phyloP scores from a whole-genome alignment of 2,888 invertebrate species.

The Parapristionchus giblindavisi region DNA sequence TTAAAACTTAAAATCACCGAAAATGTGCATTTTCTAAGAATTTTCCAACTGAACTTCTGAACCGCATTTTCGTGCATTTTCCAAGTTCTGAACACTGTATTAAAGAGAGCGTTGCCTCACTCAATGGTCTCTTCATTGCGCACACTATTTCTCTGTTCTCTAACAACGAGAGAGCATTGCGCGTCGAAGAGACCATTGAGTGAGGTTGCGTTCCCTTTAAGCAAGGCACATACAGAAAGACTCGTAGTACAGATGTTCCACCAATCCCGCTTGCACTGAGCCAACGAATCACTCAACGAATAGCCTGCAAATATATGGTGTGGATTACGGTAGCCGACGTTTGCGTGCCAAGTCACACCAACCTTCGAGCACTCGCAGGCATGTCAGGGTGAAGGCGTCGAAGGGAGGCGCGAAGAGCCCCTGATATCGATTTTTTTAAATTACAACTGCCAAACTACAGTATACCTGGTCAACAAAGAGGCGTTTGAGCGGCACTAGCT shows the following conservation, averaged over 20 bases:
- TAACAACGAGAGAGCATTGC: no score
- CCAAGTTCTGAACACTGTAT: no score
- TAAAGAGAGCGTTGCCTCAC: no score
- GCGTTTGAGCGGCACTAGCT: slow-evolving; percentile 49
- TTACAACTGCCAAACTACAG: background rate
- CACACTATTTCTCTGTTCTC: no score
- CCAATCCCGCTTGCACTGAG: slow-evolving; percentile 49
- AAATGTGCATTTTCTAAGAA: no score
- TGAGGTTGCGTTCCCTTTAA: no score
- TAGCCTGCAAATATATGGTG: background rate
- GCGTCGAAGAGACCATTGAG: no score
- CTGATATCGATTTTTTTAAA: slow-evolving; percentile 43
- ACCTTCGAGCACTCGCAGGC: slow-evolving; percentile 61
- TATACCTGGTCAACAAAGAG: slow-evolving; percentile 55
- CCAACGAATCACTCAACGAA: slow-evolving; percentile 39
- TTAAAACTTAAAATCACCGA: no score
- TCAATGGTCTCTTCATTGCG: no score
- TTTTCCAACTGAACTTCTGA: no score
- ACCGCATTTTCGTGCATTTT: no score
- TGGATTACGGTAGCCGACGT: no score
- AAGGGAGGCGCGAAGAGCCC: slow-evolving; percentile 55
- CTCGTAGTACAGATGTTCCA: slow-evolving; percentile 46
- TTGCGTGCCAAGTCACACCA: background rate
- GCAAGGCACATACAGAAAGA: slow-evolving; percentile 40
- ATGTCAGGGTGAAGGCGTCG: slow-evolving; percentile 56